phyloP scores from a whole-genome alignment of 2,888 invertebrate genomes.

The Zaprionus lineosus region DNA sequence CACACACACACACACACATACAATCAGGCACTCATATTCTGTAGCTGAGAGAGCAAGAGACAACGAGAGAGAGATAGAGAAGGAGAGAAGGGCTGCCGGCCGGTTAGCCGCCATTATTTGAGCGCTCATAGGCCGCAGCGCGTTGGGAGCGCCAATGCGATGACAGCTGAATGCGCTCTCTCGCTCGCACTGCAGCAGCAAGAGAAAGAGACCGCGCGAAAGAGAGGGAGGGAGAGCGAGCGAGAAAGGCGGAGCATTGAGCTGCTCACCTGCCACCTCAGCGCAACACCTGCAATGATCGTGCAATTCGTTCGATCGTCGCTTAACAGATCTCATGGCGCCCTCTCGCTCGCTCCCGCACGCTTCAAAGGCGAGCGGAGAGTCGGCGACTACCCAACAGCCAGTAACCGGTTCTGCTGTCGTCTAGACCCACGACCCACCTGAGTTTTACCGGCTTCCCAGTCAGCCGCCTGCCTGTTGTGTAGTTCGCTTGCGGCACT shows the following conservation, averaged over 20 bases:
- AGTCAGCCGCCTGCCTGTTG: slow-evolving; percentile 42
- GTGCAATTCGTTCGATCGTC: slow-evolving; percentile 48
- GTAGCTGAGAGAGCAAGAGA: background rate
- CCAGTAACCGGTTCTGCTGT: slow-evolving; percentile 61
- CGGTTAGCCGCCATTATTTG: slow-evolving; percentile 68
- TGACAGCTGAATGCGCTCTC: slow-evolving; percentile 18
- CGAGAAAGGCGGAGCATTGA: slow-evolving; percentile 50
- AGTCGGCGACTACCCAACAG: no score
- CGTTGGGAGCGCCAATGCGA: slow-evolving; percentile 24
- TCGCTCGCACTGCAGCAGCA: slow-evolving; percentile 31
- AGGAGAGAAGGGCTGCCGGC: slow-evolving; percentile 27
- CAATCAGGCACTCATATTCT: no score
- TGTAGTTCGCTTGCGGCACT: slow-evolving; percentile 75
- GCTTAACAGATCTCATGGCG: slow-evolving; percentile 40
- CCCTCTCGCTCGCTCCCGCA: slow-evolving; percentile 48
- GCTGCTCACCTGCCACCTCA: slow-evolving; percentile 53
- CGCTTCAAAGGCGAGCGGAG: background rate
- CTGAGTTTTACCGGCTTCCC: slow-evolving; percentile 66
- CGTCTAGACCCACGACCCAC: slow-evolving; percentile 61
- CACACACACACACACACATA: slow-evolving; percentile 9
- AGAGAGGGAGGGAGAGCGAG: slow-evolving; percentile 2
- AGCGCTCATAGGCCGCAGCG: slow-evolving; percentile 46
- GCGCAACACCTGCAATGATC: slow-evolving; percentile 57
- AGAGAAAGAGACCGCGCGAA: background rate
- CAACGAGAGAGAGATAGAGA: background rate